phyloP scores from a whole-genome alignment of 2,888 invertebrate genomes.

The Leptinotarsa haldemani region DNA sequence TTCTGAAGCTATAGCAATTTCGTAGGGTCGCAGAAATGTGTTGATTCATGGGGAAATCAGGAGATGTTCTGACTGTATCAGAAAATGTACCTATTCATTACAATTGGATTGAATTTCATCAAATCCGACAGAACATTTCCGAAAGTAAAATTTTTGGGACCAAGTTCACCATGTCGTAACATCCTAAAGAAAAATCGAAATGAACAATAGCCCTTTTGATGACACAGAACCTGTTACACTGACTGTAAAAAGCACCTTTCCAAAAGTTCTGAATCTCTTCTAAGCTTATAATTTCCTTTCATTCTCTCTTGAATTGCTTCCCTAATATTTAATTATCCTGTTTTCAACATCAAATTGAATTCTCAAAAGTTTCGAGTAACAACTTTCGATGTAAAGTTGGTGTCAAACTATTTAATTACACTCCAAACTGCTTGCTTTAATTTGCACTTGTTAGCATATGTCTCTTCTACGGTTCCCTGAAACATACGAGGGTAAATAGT shows the following conservation, averaged over 20 bases:
- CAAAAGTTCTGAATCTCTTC: neutral
- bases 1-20: too few species aligned
- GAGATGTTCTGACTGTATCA: too few species aligned
- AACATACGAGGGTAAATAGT: neutral
- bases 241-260: neutral
- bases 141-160: too few species aligned
- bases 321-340: constrained; percentile 34
- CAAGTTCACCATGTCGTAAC: too few species aligned
- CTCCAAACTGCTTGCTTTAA: constrained; percentile 32
- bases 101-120: too few species aligned
- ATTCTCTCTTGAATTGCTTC: neutral
- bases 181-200: neutral
- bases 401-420: constrained; percentile 40
- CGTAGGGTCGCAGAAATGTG: too few species aligned
- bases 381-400: constrained; percentile 35
- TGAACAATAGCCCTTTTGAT: neutral
- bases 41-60: too few species aligned
- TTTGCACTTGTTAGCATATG: constrained; percentile 34
- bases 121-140: too few species aligned
- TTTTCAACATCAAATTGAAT: constrained; percentile 40
- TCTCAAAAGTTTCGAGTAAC: constrained; percentile 31
- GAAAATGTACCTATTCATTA: too few species aligned
- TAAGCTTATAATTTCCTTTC: neutral
- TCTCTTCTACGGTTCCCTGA: constrained; percentile 7
- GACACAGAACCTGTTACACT: neutral